Base-by-base conservation (phyloP, 2,113 vertebrate species). In the Ammospiza nelsoni region DNA sequence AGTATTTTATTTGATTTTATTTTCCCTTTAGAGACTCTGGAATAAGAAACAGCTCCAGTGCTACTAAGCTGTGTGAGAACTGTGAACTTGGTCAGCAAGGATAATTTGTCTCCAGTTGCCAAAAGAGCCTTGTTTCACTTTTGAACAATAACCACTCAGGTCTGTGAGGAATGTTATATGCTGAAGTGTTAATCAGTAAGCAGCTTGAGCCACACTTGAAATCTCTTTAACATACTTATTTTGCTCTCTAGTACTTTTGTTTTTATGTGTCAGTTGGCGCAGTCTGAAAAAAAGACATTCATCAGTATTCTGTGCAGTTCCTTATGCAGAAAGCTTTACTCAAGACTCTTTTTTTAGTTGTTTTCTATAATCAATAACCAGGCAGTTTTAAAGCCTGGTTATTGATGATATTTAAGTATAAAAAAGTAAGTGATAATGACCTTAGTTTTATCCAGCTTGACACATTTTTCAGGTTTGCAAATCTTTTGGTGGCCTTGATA, bases 111-210 rank as follows among this genome's bases (percentile, higher is more conserved):
- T 96, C 46, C 61, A 55, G 91, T 94, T 97, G 96, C 97, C 96
- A 94, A 95, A 96, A 97, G 94, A 97, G 91, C 57, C 84, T 95
- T 97, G 96, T 97, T 98, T 97, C 96, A 95, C 91, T 96, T 96
- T 87, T 77, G 97, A 95, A 97, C 96, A 97, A 95, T 97, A 97
- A 96, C 78, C 20, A 17, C 48, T 76, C 84, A 97, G 94, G 92
- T 97, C 97, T 97, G 55, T 79, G 83, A 95, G 33, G 51, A 94
- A 76, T 87, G 92, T 95, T 97, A 96, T 65, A 89, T 94, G 90
- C 91, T 95, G 93, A 96, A 97, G 93, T 76, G 89, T 98, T 98
- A 97, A 98, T 98, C 96, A 97, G 96, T 98, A 98, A 98, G 96
- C 97, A 95, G 97, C 91, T 94, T 97, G 93, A 97, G 94, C 92